Evolutionary conservation across 1,140 invertebrate species (phyloP).

Genomic region (Calosoma granatense): DNA sequence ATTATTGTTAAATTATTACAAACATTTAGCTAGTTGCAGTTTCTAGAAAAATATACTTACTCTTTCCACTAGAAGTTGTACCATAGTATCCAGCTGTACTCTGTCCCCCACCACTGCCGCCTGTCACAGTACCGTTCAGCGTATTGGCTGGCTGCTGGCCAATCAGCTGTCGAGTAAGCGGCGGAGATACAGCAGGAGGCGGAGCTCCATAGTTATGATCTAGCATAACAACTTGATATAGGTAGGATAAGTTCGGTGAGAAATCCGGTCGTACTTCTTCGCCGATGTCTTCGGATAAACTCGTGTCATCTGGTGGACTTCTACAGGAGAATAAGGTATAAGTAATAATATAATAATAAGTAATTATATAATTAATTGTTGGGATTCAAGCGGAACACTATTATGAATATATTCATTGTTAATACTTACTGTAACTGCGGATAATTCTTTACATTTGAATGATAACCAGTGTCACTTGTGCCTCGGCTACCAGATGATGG

Average conservation of each 20-base stretch:
- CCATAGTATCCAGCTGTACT: not conserved
- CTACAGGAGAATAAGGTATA: not conserved
- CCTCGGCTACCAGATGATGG: constrained; percentile 16
- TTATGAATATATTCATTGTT: too few relatives aligned
- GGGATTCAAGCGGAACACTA: constrained; percentile 22
- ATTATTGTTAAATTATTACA: too few relatives aligned
- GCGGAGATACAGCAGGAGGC: not conserved
- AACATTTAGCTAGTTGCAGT: too few relatives aligned
- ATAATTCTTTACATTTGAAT: constrained; percentile 10
- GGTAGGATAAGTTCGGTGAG: constrained; percentile 28
- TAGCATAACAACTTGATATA: constrained; percentile 10
- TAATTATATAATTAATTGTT: too few relatives aligned
- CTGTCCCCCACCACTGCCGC: not conserved
- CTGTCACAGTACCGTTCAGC: not conserved
- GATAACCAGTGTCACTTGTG: constrained; percentile 1
- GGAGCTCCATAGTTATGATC: not conserved
- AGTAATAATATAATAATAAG: too few relatives aligned
- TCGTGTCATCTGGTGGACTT: not conserved
- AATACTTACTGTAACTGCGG: constrained; percentile 14
- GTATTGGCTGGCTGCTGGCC: constrained; percentile 1
- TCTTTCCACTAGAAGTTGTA: not conserved
- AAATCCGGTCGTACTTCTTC: constrained; percentile 32
- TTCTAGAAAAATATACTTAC: too few relatives aligned
- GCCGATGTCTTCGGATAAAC: constrained; percentile 12
- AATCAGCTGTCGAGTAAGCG: not conserved